phyloP scores from a whole-genome alignment of 2,113 vertebrate species.

The Pseudois nayaur region DNA sequence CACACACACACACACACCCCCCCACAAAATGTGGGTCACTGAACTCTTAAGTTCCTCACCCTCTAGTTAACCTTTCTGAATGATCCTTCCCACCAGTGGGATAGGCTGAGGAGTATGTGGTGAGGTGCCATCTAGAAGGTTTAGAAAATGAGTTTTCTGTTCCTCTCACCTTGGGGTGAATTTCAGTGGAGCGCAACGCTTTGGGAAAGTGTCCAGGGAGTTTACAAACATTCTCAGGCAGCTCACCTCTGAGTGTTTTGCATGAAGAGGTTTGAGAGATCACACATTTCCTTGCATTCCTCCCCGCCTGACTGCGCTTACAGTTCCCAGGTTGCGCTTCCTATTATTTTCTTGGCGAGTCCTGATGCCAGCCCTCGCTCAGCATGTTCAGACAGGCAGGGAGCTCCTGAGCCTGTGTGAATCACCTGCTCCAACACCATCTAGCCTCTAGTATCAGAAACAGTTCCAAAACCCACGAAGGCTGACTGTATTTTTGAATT shows the following conservation, averaged over 20 bases:
- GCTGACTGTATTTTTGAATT: background rate
- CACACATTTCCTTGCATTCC: background rate
- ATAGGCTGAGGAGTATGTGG: background rate
- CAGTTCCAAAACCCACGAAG: background rate
- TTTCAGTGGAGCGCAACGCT: background rate
- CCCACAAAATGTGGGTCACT: background rate
- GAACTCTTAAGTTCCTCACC: background rate
- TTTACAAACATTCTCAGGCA: background rate
- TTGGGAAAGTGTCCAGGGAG: background rate
- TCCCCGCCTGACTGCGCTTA: background rate
- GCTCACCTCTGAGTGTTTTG: background rate
- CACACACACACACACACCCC: background rate
- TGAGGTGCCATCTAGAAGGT: background rate
- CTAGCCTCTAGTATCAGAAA: background rate
- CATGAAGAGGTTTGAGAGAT: background rate
- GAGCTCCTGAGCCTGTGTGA: background rate
- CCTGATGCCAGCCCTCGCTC: background rate
- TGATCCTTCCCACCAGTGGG: background rate
- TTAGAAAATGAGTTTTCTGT: background rate
- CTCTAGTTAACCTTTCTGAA: conserved; percentile 1
- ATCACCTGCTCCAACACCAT: background rate
- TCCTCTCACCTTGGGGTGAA: background rate
- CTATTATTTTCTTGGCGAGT: background rate
- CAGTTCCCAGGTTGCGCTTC: background rate
- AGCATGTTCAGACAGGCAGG: background rate